These are phyloP conservation scores for Hemibagrus wyckioides DNA, from an alignment of 2,113 vertebrate genomes.

Conservation along the genomic window DNA sequence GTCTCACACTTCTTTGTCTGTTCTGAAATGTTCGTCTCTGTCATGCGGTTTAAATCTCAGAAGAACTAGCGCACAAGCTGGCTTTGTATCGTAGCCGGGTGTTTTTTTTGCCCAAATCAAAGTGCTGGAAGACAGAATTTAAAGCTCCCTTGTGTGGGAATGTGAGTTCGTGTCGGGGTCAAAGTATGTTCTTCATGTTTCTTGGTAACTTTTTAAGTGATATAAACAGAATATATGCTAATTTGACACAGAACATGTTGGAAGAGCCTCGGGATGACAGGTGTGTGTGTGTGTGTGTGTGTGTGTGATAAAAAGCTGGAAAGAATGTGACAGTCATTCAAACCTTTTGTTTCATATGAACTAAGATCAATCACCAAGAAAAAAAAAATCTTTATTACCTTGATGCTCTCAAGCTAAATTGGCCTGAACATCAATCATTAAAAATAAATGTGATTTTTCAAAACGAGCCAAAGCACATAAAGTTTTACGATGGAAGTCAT, in stretches of 20 bases:
- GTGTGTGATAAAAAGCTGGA: background rate
- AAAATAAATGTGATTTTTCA: background rate
- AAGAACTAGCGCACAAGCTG: background rate
- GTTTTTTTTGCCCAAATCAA: background rate
- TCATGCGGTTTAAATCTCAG: background rate
- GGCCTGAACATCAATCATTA: background rate
- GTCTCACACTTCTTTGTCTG: background rate
- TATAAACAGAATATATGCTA: background rate
- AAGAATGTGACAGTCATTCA: background rate
- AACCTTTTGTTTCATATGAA: background rate
- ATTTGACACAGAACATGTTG: background rate
- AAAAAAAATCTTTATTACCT: background rate
- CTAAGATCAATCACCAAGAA: background rate
- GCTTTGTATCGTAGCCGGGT: background rate
- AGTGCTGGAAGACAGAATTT: background rate
- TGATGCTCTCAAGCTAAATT: background rate
- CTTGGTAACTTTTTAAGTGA: background rate
- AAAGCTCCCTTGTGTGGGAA: background rate
- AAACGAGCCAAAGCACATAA: background rate
- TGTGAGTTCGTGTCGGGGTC: background rate
- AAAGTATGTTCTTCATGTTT: background rate
- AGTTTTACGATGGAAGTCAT: background rate
- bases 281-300: background rate
- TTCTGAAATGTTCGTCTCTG: background rate
- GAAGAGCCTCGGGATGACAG: background rate